Evolutionary conservation across 2,888 invertebrate genomes (phyloP), one percentile per base, ranked within the genome.

Genomic region (Chaitophorus viminalis): DNA sequence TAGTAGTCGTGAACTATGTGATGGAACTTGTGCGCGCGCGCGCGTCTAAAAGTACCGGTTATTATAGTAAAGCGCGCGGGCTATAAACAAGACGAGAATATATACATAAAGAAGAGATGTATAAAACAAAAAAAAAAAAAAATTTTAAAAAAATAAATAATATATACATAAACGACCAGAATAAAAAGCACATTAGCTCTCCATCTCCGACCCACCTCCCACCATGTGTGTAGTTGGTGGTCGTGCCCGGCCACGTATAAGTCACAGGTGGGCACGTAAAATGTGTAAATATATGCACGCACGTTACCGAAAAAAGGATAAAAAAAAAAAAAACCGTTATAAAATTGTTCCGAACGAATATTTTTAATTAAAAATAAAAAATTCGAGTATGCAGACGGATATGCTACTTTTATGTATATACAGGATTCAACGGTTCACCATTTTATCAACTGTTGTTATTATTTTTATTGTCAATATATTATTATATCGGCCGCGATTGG

Each of bases 41-140:
- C 75, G 17, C 76, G 76, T 52, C 77, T 29, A 31, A 70, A 70
- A 29, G 77, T 77, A 77, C 77, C 77, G 77, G 77, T 77, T 77
- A 17, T 46, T 52, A 4, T 68, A n/a, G n/a, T n/a, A 68, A 39
- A 3, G 36, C 11, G 8, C 68, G n/a, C 29, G 54, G 54, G 31
- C n/a, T 31, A 52, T 46, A 46, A 9, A 5, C 1, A 46, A 76
- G n/a, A 76, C n/a, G 29, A 46, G 31, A 9, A 78, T n/a, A 46
- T 25, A n/a, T 46, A 29, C 1, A 78, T n/a, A 46, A 9, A 4
- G 76, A 17, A 9, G 21, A 21, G 75, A 36, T 9, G 68, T 39
- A 39, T 3, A 6, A 72, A 72, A n/a, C n/a, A n/a, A n/a, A n/a
- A n/a, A n/a, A n/a, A n/a, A n/a, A n/a, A n/a, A n/a, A n/a, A n/a